phyloP scores from a whole-genome alignment of 2,797 vertebrate species.

The Trematomus bernacchii region DNA sequence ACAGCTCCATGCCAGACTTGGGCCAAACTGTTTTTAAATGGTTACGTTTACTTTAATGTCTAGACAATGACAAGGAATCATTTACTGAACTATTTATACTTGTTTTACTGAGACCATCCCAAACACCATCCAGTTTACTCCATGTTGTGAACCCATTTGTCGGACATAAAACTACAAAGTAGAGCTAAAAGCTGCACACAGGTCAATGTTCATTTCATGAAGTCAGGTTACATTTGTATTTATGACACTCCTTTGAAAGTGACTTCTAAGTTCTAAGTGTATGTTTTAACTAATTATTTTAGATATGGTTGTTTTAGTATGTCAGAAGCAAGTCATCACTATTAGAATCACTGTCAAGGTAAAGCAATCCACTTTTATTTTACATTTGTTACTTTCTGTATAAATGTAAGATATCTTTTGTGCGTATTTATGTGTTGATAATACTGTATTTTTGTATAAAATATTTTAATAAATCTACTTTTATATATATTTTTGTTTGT shows the following conservation, averaged over 20 bases:
- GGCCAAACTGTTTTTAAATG: conserved; percentile 2
- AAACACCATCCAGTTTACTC: not conserved
- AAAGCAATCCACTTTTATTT: conserved; percentile 8
- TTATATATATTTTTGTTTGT: conserved; percentile 16
- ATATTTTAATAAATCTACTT: conserved; percentile 68
- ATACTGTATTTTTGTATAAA: conserved; percentile 73
- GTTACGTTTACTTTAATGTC: conserved; percentile 4
- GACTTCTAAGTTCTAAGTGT: not conserved
- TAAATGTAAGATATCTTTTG: not conserved
- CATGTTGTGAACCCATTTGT: conserved; percentile 6
- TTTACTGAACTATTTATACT: not conserved
- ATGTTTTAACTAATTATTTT: not conserved
- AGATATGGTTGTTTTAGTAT: conserved; percentile 7
- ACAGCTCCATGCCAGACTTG: conserved; percentile 1
- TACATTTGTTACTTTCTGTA: not conserved
- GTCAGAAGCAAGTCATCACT: not conserved
- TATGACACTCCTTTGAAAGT: conserved; percentile 1
- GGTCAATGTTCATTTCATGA: not conserved
- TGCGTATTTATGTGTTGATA: conserved; percentile 48
- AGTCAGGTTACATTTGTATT: conserved; percentile 11
- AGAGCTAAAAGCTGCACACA: not conserved
- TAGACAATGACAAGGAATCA: conserved; percentile 37
- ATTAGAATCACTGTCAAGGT: not conserved
- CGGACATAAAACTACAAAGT: not conserved
- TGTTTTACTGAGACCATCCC: not conserved